phyloP scores from a whole-genome alignment of 2,797 vertebrate genomes.

The Crenuchus spilurus region DNA sequence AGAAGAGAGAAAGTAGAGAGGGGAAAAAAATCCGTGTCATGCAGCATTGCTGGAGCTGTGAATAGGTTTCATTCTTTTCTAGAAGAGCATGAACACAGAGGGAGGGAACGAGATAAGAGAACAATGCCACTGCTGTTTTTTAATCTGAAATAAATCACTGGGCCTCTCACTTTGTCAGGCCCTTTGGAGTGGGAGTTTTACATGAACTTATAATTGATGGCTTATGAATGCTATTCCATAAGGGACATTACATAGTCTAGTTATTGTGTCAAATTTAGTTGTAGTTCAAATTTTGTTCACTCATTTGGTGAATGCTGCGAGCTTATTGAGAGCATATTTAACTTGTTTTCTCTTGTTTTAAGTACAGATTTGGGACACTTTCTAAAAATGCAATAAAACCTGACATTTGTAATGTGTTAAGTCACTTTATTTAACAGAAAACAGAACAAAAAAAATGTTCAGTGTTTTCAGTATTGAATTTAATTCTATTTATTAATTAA shows the following conservation, averaged over 20 bases:
- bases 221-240: conserved; percentile 8
- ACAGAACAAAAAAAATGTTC: no score
- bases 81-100: conserved; percentile 67
- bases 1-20: conserved; percentile 3
- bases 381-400: no score
- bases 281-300: no score
- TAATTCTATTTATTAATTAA: no score
- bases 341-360: no score
- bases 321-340: no score
- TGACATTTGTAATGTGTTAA: no score
- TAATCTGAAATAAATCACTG: conserved; percentile 74
- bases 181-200: conserved; percentile 22
- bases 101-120: conserved; percentile 69
- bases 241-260: neutral
- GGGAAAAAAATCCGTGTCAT: conserved; percentile 52
- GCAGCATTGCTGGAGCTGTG: conserved; percentile 64
- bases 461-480: no score
- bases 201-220: conserved; percentile 36
- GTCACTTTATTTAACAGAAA: no score
- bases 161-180: conserved; percentile 47
- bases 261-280: no score
- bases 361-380: no score
- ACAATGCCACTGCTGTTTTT: conserved; percentile 73
- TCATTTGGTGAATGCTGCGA: no score
- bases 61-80: conserved; percentile 74